These are phyloP conservation scores for Leucopsar rothschildi DNA, from an alignment of 2,113 vertebrate species.

Conservation along the genomic window DNA sequence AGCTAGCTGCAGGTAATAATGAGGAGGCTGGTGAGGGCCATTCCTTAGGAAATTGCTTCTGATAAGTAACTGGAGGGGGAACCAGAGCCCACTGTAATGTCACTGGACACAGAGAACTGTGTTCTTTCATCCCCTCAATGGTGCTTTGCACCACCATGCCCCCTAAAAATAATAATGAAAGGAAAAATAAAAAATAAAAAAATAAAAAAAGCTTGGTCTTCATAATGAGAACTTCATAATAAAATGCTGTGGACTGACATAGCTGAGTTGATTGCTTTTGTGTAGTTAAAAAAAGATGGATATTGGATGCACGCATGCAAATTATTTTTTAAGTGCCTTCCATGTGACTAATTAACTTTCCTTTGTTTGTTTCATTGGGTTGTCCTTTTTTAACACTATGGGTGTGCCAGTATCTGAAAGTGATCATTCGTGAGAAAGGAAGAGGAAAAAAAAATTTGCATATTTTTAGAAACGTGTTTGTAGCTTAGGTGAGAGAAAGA, in stretches of 20 bases:
- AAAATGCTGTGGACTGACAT: not conserved
- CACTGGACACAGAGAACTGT: not conserved
- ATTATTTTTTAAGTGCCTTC: not conserved
- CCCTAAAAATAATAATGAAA: not conserved
- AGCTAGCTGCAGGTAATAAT: not conserved
- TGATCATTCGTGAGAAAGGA: not conserved
- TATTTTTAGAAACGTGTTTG: not conserved
- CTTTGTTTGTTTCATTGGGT: not conserved
- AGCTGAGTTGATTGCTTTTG: not conserved
- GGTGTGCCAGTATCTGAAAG: not conserved
- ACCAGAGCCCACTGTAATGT: not conserved
- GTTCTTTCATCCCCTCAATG: not conserved
- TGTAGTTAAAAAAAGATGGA: not conserved
- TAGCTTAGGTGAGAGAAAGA: not conserved
- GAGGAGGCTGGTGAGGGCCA: not conserved
- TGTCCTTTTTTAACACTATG: not conserved
- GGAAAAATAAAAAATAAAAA: not conserved
- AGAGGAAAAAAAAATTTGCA: not conserved
- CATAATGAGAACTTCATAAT: not conserved
- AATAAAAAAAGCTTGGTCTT: not conserved
- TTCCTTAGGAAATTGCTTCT: not conserved
- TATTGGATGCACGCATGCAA: not conserved
- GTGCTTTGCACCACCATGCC: not conserved
- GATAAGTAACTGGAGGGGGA: not conserved
- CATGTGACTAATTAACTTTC: not conserved